These are phyloP conservation scores for Gnathonemus echidnorhynchus DNA, from an alignment of 2,113 vertebrate genomes.

Conservation along the genomic window DNA sequence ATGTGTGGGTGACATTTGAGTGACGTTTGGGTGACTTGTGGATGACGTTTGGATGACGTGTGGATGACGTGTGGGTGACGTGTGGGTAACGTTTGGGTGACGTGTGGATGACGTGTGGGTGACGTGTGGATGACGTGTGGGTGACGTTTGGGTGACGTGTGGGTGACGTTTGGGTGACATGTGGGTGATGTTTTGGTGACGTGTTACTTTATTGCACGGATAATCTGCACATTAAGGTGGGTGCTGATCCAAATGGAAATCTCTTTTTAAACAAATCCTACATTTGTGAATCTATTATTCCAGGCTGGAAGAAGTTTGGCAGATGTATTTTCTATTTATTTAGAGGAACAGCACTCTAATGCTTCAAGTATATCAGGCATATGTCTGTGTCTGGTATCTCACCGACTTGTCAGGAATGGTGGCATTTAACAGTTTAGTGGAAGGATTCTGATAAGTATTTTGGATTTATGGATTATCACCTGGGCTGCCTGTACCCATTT, in stretches of 20 bases:
- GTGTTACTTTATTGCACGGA: not conserved
- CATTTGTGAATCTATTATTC: not conserved
- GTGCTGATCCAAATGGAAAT: not conserved
- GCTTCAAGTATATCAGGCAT: not conserved
- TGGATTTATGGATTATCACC: not conserved
- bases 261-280: not conserved
- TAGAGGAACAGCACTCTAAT: not conserved
- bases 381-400: not conserved
- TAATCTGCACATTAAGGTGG: conserved; percentile 5
- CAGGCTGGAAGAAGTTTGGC: not conserved
- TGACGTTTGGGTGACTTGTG: too few relatives aligned
- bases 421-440: not conserved
- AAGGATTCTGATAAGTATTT: not conserved
- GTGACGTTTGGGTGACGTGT: not conserved
- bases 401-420: not conserved
- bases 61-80: not conserved
- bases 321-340: not conserved
- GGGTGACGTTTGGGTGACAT: not conserved
- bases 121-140: too few relatives aligned
- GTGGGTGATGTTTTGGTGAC: not conserved
- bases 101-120: too few relatives aligned
- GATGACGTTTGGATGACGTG: too few relatives aligned
- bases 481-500: not conserved
- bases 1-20: too few relatives aligned
- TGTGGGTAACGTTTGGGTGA: not conserved